Percentiles rank a stretch among this genome's conserved stretches.
Evolutionary conservation across 2,888 invertebrate species (phyloP).

Genomic region (Nysson spinosus): DNA sequence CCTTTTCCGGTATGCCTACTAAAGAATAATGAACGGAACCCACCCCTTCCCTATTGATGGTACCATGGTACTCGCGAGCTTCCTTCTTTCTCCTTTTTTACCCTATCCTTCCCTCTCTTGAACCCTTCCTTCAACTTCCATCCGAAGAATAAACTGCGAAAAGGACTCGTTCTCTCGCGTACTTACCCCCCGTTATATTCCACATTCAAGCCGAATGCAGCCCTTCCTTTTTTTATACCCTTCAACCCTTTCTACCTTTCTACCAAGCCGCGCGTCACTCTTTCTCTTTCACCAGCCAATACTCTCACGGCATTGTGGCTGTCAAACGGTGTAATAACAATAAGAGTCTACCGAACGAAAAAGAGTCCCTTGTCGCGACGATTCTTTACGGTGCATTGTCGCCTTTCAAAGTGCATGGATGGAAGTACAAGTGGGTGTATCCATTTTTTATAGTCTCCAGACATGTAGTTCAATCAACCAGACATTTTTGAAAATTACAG

Average conservation of each 20-base stretch:
- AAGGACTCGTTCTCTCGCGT: constrained; percentile 60
- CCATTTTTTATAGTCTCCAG: too few species aligned
- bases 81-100: too few species aligned
- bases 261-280: background rate
- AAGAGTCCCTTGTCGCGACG: background rate
- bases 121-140: constrained; percentile 24
- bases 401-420: too few species aligned
- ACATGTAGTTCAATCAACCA: too few species aligned
- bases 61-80: constrained; percentile 50
- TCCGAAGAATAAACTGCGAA: constrained; percentile 69
- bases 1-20: constrained; percentile 38
- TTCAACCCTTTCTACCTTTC: background rate
- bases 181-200: constrained; percentile 56
- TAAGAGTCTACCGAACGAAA: constrained; percentile 30
- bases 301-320: constrained; percentile 31
- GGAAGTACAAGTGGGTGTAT: too few species aligned
- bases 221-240: constrained; percentile 24
- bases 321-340: constrained; percentile 50
- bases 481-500: too few species aligned
- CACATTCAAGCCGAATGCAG: constrained; percentile 57
- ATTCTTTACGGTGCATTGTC: too few species aligned
- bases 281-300: constrained; percentile 17
- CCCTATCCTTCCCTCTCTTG: too few species aligned
- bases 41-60: constrained; percentile 63
- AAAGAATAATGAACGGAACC: constrained; percentile 69